Percentiles rank a stretch among this genome's conserved stretches.
phyloP scores from a whole-genome alignment of 1,140 invertebrate species.

The Pogonognathellus flavescens region DNA sequence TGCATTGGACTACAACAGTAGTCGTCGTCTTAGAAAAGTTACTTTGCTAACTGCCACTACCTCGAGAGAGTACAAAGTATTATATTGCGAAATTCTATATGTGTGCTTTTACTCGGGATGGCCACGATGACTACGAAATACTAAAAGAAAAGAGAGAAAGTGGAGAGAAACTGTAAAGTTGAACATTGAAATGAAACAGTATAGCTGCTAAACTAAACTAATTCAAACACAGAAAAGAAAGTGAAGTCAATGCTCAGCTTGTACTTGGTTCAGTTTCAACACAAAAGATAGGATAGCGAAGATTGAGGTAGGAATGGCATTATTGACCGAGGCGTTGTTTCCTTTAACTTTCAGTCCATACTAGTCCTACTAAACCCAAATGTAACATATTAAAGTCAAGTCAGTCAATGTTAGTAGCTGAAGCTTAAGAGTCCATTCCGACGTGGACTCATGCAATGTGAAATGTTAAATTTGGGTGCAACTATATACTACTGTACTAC shows the following conservation, averaged over 20 bases:
- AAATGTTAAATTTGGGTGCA: constrained; percentile 40
- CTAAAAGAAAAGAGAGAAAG: constrained; percentile 10
- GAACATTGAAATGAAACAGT: constrained; percentile 27
- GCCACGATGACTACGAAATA: constrained; percentile 16
- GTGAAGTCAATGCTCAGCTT: not conserved
- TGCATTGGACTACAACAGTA: constrained; percentile 11
- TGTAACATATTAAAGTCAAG: constrained; percentile 8
- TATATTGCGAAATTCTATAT: constrained; percentile 8
- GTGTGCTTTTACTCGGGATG: constrained; percentile 21
- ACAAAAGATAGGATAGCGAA: constrained; percentile 35
- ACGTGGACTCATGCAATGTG: constrained; percentile 33
- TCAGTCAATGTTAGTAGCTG: not conserved
- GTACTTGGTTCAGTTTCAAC: constrained; percentile 3
- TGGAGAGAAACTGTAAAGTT: constrained; percentile 29
- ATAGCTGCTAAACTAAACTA: not conserved
- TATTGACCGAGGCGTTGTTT: constrained; percentile 59
- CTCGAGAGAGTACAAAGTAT: constrained; percentile 13
- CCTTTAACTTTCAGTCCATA: constrained; percentile 40
- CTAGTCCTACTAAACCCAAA: constrained; percentile 20
- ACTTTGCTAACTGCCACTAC: not conserved
- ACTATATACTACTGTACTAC: constrained; percentile 1
- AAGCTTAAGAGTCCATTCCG: constrained; percentile 10
- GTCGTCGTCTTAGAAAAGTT: not conserved
- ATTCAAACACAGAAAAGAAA: constrained; percentile 14
- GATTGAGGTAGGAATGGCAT: constrained; percentile 55